Conservation (phyloP, 2,797 vertebrate species). For the Phoeniculus purpureus region DNA sequence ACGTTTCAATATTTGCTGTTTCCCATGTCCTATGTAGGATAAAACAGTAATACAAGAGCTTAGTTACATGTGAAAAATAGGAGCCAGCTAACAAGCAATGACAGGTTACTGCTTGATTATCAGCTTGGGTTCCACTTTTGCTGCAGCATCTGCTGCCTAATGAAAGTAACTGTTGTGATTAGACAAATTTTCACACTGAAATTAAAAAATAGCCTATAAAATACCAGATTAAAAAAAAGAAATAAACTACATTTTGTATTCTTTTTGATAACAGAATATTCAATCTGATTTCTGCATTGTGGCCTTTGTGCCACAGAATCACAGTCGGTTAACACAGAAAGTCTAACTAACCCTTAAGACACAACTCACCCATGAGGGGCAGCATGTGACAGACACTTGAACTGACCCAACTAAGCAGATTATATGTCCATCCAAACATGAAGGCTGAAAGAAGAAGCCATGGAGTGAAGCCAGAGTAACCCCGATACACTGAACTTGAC, state of each 20-base stretch:
- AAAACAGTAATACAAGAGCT: background rate
- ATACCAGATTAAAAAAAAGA: background rate
- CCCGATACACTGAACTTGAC: background rate
- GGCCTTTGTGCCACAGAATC: background rate
- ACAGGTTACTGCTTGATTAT: conserved; percentile 33
- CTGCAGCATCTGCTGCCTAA: conserved; percentile 35
- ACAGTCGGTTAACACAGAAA: background rate
- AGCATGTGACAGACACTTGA: background rate
- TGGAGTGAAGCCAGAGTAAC: background rate
- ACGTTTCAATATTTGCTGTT: background rate
- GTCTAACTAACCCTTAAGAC: background rate
- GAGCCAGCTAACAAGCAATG: conserved; percentile 28
- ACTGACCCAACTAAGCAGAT: background rate
- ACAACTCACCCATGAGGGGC: background rate
- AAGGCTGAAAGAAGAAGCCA: background rate
- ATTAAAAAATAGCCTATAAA: background rate
- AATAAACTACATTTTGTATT: background rate
- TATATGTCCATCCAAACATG: background rate
- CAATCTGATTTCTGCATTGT: background rate
- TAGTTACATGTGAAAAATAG: background rate
- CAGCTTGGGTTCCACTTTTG: conserved; percentile 15
- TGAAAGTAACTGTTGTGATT: conserved; percentile 19
- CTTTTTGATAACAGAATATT: background rate
- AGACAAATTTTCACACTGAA: conserved; percentile 34
- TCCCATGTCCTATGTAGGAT: background rate